Base-by-base conservation (phyloP, 2,113 vertebrate genomes). In the Aegithalos caudatus region DNA sequence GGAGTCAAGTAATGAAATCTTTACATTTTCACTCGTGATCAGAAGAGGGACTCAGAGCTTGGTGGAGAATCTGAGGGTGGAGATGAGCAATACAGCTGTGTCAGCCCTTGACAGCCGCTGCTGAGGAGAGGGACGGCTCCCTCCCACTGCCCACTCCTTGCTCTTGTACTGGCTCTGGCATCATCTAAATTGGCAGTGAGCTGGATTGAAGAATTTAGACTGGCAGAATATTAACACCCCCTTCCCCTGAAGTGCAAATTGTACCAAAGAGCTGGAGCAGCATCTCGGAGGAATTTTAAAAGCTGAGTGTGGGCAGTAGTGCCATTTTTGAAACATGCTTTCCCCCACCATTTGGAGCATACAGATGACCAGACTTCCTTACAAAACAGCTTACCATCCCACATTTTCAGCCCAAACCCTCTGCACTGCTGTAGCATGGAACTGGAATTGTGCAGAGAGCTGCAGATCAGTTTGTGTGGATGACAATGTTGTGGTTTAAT, bases 281-380 rank as follows among this genome's bases (percentile, higher is more conserved):
- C 5, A 3, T 57, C 35, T 31, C 47, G 28, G 38, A 73, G 42
- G 70, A 77, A 90, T 88, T 82, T 37, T 73, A 71, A 82, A 95
- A 92, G 70, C 54, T 86, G 42, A 7, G 4, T 44, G 85, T 93
- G 28, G 87, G 93, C 74, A 93, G 87, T 29, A 81, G 51, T 61
- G 61, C 60, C 62, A 87, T 82, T 94, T 94, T 87, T 76, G 5
- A 91, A 94, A 82, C 22, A 45, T 62, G 57, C 25, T 31, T 95
- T 18, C 53, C 61, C 35, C 28, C 42, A 74, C 25, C 50, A 11
- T 31, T 79, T 7, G 4, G 56, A 89, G 42, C 21, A n/a, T 50
- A 17, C 20, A 80, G 80, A 87, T 65, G 62, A 62, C 74, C 3
- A 2, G 38, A 29, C 50, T 76, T 81, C 78, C 73, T 65, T 60